These are phyloP conservation scores for Amphibalanus amphitrite DNA, from an alignment of 1,140 invertebrate species.

Conservation along the genomic window DNA sequence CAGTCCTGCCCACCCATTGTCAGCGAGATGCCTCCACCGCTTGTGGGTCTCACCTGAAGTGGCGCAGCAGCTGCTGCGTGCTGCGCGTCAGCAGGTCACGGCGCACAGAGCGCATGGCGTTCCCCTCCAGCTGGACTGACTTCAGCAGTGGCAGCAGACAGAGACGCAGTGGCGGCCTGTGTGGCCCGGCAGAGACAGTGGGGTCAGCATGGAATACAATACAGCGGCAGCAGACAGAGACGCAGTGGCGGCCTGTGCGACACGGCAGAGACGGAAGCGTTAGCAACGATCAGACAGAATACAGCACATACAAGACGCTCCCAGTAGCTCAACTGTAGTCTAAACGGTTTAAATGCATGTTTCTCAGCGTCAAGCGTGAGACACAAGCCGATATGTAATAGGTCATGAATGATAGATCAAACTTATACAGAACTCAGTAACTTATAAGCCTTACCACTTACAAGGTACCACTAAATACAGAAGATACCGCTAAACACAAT, in stretches of 20 bases:
- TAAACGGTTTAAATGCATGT: no score
- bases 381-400: no score
- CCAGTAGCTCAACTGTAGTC: no score
- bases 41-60: slow-evolving; percentile 40
- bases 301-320: no score
- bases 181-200: neutral
- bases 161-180: slow-evolving; percentile 53
- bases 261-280: neutral
- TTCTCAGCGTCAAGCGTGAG: neutral
- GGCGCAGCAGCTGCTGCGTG: slow-evolving; percentile 57
- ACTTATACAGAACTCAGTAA: no score
- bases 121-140: slow-evolving; percentile 64
- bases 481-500: no score
- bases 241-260: neutral
- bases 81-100: slow-evolving; percentile 61
- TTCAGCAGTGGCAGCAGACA: slow-evolving; percentile 60
- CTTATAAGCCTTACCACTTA: no score
- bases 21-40: no score
- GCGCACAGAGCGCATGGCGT: slow-evolving; percentile 55
- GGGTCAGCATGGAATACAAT: neutral
- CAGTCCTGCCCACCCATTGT: no score
- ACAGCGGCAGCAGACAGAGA: neutral
- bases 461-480: no score
- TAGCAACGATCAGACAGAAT: no score
- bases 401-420: no score